phyloP scores from a whole-genome alignment of 1,140 invertebrate species.

The Ylistrum balloti region DNA sequence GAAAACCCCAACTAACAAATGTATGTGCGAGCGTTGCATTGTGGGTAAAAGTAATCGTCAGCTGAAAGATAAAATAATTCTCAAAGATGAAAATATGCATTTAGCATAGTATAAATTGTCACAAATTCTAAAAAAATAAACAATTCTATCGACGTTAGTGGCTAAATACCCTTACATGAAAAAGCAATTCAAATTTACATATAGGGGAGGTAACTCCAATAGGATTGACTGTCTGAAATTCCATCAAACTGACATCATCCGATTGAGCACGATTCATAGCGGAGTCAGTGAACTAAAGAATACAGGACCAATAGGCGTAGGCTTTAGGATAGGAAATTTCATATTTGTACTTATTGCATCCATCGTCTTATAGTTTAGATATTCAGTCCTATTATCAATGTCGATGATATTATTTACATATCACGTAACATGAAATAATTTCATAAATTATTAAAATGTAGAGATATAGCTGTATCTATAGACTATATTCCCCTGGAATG shows the following conservation, averaged over 20 bases:
- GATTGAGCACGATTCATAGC: neutral
- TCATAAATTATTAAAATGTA: no score
- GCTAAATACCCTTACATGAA: neutral
- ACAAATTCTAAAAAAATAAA: neutral
- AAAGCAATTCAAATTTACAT: neutral
- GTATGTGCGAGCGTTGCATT: slow-evolving; percentile 32
- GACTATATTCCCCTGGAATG: no score
- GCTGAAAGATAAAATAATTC: neutral
- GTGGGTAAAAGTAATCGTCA: slow-evolving; percentile 9
- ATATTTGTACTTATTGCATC: no score
- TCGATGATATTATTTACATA: no score
- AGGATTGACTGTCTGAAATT: neutral
- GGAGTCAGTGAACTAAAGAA: neutral
- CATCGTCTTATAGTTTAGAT: no score
- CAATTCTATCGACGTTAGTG: neutral
- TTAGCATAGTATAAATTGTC: neutral
- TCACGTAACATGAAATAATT: no score
- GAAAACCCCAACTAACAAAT: slow-evolving; percentile 33
- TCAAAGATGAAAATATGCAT: neutral
- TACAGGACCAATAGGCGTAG: neutral
- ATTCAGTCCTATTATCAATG: no score
- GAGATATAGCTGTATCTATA: no score
- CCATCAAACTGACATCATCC: slow-evolving; percentile 30
- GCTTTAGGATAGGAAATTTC: no score
- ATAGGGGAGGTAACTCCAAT: neutral